Conservation (phyloP, 1,140 invertebrate genomes). For the Calephelis nemesis region DNA sequence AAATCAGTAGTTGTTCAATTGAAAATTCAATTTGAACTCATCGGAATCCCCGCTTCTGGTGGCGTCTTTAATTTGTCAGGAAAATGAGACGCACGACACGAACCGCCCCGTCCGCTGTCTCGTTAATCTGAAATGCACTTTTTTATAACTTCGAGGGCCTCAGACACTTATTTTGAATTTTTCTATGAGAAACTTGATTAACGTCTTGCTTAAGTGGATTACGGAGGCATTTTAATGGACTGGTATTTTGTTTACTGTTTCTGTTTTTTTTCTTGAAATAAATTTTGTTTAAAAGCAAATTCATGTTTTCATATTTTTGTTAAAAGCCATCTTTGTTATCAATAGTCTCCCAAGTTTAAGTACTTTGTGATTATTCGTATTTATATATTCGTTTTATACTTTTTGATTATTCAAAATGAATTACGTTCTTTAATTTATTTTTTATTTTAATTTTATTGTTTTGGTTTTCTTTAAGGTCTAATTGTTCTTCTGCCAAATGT, state of each 20-base stretch:
- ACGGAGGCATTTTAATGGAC: background rate
- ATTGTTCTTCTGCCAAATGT: no score
- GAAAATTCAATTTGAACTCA: conserved; percentile 8
- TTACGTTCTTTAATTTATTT: no score
- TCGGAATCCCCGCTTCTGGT: background rate
- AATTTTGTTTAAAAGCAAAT: background rate
- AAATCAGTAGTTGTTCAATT: conserved; percentile 1
- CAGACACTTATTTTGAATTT: conserved; percentile 18
- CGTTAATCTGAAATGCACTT: conserved; percentile 29
- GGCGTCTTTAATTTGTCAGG: conserved; percentile 32
- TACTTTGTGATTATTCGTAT: no score
- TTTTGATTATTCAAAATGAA: no score
- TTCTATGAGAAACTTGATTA: conserved; percentile 13
- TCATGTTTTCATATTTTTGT: no score
- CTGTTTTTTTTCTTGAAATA: background rate
- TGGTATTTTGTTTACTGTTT: background rate
- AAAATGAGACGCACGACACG: conserved; percentile 25
- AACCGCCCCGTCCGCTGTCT: conserved; percentile 17
- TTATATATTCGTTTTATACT: no score
- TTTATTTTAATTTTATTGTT: no score
- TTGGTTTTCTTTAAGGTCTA: no score
- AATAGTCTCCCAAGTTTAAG: no score
- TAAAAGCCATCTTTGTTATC: no score
- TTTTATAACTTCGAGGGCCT: conserved; percentile 21
- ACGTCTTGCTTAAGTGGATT: conserved; percentile 11